These are phyloP conservation scores for Chelonia mydas DNA, from an alignment of 2,797 vertebrate genomes.

Conservation along the genomic window DNA sequence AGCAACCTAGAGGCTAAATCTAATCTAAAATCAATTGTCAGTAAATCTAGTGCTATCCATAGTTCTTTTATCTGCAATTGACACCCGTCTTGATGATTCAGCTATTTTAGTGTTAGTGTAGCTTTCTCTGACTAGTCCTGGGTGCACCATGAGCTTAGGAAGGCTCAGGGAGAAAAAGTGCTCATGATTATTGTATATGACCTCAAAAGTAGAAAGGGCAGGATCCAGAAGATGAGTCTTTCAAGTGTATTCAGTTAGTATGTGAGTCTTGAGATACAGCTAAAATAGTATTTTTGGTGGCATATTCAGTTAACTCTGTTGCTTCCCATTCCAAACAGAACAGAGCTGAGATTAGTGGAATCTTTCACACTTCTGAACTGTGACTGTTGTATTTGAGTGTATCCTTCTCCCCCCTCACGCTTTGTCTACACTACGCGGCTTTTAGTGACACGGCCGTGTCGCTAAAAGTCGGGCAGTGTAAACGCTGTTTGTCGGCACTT, in stretches of 20 bases:
- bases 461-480: no score
- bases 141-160: neutral
- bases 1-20: neutral
- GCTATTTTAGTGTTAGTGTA: neutral
- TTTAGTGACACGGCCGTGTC: no score
- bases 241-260: neutral
- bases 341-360: neutral
- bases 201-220: neutral
- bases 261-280: neutral
- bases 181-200: neutral
- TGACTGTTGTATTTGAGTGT: neutral
- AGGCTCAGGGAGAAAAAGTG: neutral
- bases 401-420: neutral
- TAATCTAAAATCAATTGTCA: neutral
- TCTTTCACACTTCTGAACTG: rapidly evolving
- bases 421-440: no score
- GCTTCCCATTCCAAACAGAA: neutral
- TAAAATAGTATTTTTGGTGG: neutral
- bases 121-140: neutral
- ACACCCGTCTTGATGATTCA: neutral
- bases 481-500: no score
- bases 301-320: neutral
- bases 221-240: neutral
- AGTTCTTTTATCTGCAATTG: neutral
- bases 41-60: neutral